Evolutionary conservation across 2,888 invertebrate species (phyloP), one percentile per base, ranked within the genome.

Genomic region (Helleia helle): DNA sequence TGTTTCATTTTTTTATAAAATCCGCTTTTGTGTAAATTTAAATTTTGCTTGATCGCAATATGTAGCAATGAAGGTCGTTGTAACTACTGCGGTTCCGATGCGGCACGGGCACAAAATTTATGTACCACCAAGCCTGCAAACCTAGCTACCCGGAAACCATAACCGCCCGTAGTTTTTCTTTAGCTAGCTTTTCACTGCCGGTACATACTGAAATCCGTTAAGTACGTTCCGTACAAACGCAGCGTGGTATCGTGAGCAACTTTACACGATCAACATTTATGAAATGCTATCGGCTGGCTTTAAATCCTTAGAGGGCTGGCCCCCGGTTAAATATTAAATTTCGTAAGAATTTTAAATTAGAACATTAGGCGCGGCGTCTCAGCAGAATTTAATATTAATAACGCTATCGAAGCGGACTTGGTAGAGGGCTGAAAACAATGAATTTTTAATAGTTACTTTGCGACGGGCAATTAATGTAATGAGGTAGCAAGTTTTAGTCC

Each of bases 261-360:
- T 71, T 71, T 69, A 71, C 69, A 70, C 62, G 61, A 61, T 59
- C 71, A 52, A 59, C 58, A 48, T 48, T 53, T 48, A 55, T 47
- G 49, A 52, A 48, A 54, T 53, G 57, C 58, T 68, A 62, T 63
- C 52, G 55, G 61, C 61, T 64, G 59, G 56, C 56, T 55, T 52
- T 58, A 52, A 51, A 59, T 62, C 65, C 66, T 65, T 59, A 52
- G 59, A 68, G 69, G 68, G 64, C 56, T 55, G 52, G 57, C 57
- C 62, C 34, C 62, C 62, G 57, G 62, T 81, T 70, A 77, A 83
- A 81, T 83, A 79, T 79, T 77, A 79, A 81, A 71, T 81, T 79
- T 68, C 63, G 65, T 69, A 71, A 75, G 77, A 79, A 80, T 80
- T 80, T 81, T 71, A 83, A 79, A 80, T 80, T 69, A 71, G 65